Base-by-base conservation (phyloP, 2,797 vertebrate species). In the Vireo griseus region DNA sequence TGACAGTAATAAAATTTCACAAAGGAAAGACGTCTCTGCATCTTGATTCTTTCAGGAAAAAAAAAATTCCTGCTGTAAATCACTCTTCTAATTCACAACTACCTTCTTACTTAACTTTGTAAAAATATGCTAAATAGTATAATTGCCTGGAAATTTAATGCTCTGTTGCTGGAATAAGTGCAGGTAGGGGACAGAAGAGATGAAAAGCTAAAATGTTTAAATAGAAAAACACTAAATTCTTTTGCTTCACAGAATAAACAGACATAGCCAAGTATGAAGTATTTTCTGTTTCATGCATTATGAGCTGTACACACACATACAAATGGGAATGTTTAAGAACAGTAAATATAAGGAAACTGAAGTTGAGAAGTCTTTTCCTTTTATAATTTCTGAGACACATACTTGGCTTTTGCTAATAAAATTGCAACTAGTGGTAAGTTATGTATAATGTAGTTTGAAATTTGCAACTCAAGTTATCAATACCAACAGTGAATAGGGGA, bases 401-500 rank as follows among this genome's bases (percentile, higher is more conserved):
- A 31, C 16, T 1, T 57, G 14, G 37, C 8, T 74, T 13, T 51
- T 81, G 18, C 44, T 66, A 69, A 73, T 19, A 29, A 85, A 72
- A 50, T 51, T 76, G 22, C 61, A 69, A 20, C 47, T 76, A 40
- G 22, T 51, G 50, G 19, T 84, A 54, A 52, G 33, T 52, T 45
- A 13, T 33, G 10, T 45, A 35, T 71, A 54, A 71, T 57, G 57
- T 55, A 59, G 40, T 35, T 89, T 35, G 33, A 89, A 89, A 86
- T 62, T 47, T 69, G 29, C 29, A 45, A 35, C 14, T 71, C 16
- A 69, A 47, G 15, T 48, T 86, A 42, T 73, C 65, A 77, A 16
- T 73, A 47, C 21, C 0, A 0, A 21, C 21, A 62, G 8, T 62
- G 25, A 44, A 61, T 4, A 58, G 7, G 6, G 6, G 40, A 59